phyloP scores from a whole-genome alignment of 2,888 invertebrate species.

The Eretmocerus hayati region DNA sequence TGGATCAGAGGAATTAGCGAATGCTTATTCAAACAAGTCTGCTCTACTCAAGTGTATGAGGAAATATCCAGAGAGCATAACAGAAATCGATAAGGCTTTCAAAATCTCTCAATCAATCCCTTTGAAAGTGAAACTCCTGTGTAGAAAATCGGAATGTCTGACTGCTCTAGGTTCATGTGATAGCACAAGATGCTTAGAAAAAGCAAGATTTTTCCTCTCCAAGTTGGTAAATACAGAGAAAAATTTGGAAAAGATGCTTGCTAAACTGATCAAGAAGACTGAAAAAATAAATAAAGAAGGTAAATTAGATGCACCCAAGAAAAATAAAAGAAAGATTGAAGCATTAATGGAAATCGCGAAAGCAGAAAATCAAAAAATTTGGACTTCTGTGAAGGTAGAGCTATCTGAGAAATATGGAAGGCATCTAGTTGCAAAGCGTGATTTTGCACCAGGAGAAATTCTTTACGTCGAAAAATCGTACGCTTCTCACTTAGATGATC shows the following conservation, averaged over 20 bases:
- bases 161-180: too few relatives aligned
- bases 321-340: not conserved
- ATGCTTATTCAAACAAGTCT: conserved; percentile 70
- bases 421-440: conserved; percentile 60
- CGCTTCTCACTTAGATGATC: conserved; percentile 53
- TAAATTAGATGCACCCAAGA: not conserved
- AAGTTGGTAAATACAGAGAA: not conserved
- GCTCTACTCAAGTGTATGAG: conserved; percentile 62
- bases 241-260: not conserved
- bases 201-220: not conserved
- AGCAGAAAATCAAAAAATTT: conserved; percentile 49
- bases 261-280: not conserved
- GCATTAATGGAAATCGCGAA: conserved; percentile 48
- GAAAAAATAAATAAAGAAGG: not conserved
- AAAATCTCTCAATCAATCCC: conserved; percentile 42
- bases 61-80: conserved; percentile 58
- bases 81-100: conserved; percentile 62
- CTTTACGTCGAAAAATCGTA: conserved; percentile 72
- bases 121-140: conserved; percentile 55
- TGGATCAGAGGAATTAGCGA: conserved; percentile 52
- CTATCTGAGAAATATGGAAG: conserved; percentile 62
- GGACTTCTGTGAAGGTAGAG: too few relatives aligned
- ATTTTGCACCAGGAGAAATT: conserved; percentile 68
- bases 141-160: conserved; percentile 53
- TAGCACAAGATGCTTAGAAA: too few relatives aligned